Evolutionary conservation across 2,113 vertebrate genomes (phyloP).

Genomic region (Micromys minutus): DNA sequence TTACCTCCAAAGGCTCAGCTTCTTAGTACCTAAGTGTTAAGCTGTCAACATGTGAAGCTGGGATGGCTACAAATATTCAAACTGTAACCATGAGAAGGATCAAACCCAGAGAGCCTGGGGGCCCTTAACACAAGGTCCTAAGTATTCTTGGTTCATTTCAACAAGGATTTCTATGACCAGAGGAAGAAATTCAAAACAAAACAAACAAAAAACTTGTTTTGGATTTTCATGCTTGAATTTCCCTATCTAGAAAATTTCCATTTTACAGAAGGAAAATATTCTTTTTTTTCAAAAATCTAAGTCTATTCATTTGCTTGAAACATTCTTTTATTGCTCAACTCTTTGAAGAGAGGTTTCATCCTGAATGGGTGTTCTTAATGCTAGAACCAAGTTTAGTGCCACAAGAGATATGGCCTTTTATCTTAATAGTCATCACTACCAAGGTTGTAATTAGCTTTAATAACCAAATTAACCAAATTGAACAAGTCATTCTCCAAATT

Average conservation of each 20-base stretch:
- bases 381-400: conserved; percentile 66
- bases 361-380: conserved; percentile 67
- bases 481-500: conserved; percentile 72
- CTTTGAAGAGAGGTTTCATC: conserved; percentile 65
- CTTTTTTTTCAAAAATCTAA: conserved; percentile 16
- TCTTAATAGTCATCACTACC: conserved; percentile 68
- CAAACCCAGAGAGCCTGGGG: background rate
- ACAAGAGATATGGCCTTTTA: conserved; percentile 70
- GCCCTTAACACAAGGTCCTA: conserved; percentile 39
- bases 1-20: background rate
- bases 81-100: background rate
- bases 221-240: conserved; percentile 46
- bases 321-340: conserved; percentile 57
- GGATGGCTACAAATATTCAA: background rate
- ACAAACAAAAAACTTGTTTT: background rate
- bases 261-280: conserved; percentile 42
- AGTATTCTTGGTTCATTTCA: conserved; percentile 49
- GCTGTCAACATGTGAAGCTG: background rate
- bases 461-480: conserved; percentile 72
- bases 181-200: background rate
- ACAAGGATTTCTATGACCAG: background rate
- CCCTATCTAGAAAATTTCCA: conserved; percentile 67
- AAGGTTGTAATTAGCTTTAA: conserved; percentile 75
- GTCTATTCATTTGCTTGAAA: conserved; percentile 63
- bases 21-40: background rate